A percentile compares a stretch with the other conserved stretches of the same genome.
Evolutionary conservation across 2,888 invertebrate species (phyloP).

Genomic region (Metallyticus violacea): DNA sequence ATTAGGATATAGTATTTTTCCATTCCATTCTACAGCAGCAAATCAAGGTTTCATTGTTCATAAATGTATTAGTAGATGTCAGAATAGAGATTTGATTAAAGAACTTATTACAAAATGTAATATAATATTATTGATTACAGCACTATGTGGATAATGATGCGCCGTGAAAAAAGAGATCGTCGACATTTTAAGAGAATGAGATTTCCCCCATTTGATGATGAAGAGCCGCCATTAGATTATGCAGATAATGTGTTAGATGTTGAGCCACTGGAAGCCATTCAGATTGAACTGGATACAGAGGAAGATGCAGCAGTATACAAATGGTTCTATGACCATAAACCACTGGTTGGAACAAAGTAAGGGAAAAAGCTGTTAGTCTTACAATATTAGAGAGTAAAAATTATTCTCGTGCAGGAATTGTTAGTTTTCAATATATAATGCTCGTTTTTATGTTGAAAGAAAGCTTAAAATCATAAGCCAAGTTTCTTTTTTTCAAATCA

Average conservation of each 20-base stretch:
- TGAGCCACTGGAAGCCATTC: constrained; percentile 97
- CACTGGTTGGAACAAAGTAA: constrained; percentile 85
- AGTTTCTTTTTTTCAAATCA: not conserved
- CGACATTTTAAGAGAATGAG: constrained; percentile 99
- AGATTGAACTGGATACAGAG: constrained; percentile 94
- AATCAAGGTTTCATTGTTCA: too few relatives aligned
- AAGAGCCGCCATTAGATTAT: constrained; percentile 98
- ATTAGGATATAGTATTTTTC: too few relatives aligned
- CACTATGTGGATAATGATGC: constrained; percentile 99
- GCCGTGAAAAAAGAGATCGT: constrained; percentile 96
- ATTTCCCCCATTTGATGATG: constrained; percentile 99
- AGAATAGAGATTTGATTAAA: too few relatives aligned
- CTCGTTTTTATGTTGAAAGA: too few relatives aligned
- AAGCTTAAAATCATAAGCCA: not conserved
- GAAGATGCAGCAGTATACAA: constrained; percentile 88
- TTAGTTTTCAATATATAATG: too few relatives aligned
- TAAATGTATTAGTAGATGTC: too few relatives aligned
- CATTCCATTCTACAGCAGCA: too few relatives aligned
- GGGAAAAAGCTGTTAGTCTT: too few relatives aligned
- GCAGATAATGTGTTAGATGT: constrained; percentile 99
- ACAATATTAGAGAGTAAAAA: too few relatives aligned
- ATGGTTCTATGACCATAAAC: constrained; percentile 99
- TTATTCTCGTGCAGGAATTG: too few relatives aligned
- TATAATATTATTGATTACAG: too few relatives aligned
- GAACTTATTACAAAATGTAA: too few relatives aligned